Percentiles rank a stretch among this genome's conserved stretches.
Conservation (phyloP, 1,140 invertebrate species). For the Drosophila triauraria region DNA sequence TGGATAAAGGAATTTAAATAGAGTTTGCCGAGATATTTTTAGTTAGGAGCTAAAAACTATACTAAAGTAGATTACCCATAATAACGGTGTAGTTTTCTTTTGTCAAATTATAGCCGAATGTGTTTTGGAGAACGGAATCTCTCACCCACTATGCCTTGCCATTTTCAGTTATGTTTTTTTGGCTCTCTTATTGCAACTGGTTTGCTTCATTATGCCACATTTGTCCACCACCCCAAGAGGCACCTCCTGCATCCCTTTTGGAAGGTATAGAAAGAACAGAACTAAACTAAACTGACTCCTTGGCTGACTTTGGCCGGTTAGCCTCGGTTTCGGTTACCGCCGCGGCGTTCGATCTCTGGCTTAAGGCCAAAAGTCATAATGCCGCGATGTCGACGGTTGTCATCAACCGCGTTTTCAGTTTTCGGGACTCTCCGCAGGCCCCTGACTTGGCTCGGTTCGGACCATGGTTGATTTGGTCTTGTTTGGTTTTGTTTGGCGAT, state of each 20-base stretch:
- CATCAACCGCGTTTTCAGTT: constrained; percentile 45
- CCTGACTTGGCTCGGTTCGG: constrained; percentile 19
- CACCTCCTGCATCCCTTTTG: constrained; percentile 1
- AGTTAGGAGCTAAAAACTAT: background rate
- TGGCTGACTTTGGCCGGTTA: constrained; percentile 59
- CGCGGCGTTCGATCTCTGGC: constrained; percentile 49
- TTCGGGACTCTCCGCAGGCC: background rate
- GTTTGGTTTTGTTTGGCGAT: constrained; percentile 50
- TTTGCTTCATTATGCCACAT: constrained; percentile 62
- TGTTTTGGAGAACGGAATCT: background rate
- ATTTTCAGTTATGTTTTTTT: constrained; percentile 45
- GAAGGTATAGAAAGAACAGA: constrained; percentile 15
- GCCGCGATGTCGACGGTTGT: constrained; percentile 63
- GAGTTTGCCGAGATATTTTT: too few species aligned
- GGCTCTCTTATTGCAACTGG: constrained; percentile 41
- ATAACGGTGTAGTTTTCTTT: background rate
- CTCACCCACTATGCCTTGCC: background rate
- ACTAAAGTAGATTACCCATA: background rate
- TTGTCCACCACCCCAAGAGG: constrained; percentile 34
- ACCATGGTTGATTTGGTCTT: constrained; percentile 36
- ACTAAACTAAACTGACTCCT: constrained; percentile 52
- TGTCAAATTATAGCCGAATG: background rate
- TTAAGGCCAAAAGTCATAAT: constrained; percentile 71
- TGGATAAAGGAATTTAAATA: too few species aligned
- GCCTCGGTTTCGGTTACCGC: constrained; percentile 44